Percentiles rank a stretch among this genome's conserved stretches.
Evolutionary conservation across 53 echinoderm and acorn worm genomes (phyloP).

Genomic region (Arbacia lixula): DNA sequence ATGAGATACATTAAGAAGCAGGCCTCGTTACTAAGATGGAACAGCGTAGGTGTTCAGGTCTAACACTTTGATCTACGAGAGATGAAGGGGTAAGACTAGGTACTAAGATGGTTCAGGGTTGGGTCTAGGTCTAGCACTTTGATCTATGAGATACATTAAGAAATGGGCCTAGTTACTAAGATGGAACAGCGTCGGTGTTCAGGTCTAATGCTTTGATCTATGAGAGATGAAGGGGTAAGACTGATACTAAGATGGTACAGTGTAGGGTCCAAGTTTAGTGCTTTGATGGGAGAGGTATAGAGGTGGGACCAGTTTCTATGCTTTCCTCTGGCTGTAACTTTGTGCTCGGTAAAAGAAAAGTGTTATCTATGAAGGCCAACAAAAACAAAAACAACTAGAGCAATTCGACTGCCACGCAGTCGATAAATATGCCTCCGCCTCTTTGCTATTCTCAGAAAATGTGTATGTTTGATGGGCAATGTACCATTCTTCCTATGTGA

Average conservation of each 20-base stretch:
- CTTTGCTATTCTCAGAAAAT: no score
- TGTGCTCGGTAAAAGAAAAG: no score
- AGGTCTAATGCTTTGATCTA: conserved; percentile 95
- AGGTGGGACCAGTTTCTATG: neutral
- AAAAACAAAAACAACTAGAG: no score
- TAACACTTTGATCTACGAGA: conserved; percentile 80
- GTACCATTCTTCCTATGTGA: no score
- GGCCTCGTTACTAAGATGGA: no score
- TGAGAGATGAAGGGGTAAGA: neutral
- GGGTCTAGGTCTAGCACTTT: conserved; percentile 85
- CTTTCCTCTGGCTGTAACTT: no score
- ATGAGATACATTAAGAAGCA: no score
- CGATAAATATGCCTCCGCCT: no score
- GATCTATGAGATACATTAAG: conserved; percentile 59
- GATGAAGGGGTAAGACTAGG: neutral
- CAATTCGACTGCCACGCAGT: no score
- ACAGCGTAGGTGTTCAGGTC: no score
- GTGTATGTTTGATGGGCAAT: no score
- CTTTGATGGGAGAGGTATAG: conserved; percentile 55
- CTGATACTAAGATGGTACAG: conserved; percentile 36
- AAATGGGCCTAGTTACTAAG: conserved; percentile 12
- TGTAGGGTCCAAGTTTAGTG: conserved; percentile 82
- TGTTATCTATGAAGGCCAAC: no score
- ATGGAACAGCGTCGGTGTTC: conserved; percentile 86
- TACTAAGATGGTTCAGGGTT: conserved; percentile 51